These are phyloP conservation scores for Oryzias celebensis DNA, from an alignment of 2,113 vertebrate species.

Conservation along the genomic window DNA sequence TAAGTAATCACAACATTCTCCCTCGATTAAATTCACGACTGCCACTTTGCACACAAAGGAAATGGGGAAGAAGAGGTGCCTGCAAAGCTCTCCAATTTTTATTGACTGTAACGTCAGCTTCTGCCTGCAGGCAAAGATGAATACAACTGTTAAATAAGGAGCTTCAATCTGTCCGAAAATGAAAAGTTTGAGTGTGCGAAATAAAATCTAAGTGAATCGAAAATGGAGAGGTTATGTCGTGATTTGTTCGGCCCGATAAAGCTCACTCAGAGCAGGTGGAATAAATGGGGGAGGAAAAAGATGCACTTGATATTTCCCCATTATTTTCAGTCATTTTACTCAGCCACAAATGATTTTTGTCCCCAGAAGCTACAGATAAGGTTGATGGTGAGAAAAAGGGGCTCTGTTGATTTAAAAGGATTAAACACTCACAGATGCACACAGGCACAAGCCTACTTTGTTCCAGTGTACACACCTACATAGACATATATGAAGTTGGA, in stretches of 20 bases:
- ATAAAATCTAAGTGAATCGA: slow-evolving; percentile 79
- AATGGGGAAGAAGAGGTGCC: slow-evolving; percentile 81
- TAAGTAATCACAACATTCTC: slow-evolving; percentile 99
- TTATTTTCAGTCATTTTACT: slow-evolving; percentile 76
- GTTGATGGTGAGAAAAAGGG: slow-evolving; percentile 61
- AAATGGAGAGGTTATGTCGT: slow-evolving; percentile 65
- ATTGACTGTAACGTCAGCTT: slow-evolving; percentile 89
- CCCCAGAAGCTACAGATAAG: slow-evolving; percentile 77
- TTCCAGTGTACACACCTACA: slow-evolving; percentile 10
- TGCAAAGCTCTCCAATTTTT: slow-evolving; percentile 84
- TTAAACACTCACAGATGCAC: slow-evolving; percentile 59
- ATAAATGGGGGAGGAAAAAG: slow-evolving; percentile 72
- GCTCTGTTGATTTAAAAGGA: slow-evolving; percentile 74
- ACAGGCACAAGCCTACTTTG: slow-evolving; percentile 25
- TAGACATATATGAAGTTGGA: slow-evolving; percentile 13
- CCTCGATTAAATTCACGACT: slow-evolving; percentile 97
- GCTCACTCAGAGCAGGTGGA: slow-evolving; percentile 77
- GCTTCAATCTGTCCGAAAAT: slow-evolving; percentile 90
- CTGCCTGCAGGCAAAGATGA: slow-evolving; percentile 86
- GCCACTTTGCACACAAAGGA: slow-evolving; percentile 97
- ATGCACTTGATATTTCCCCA: slow-evolving; percentile 76
- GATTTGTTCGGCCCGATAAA: slow-evolving; percentile 85
- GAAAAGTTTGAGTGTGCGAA: slow-evolving; percentile 87
- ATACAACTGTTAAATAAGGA: slow-evolving; percentile 88
- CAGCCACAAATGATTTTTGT: slow-evolving; percentile 73